Percentiles rank a stretch among this genome's conserved stretches.
Conservation (phyloP, 2,797 vertebrate genomes). For the Hippocampus kuda region DNA sequence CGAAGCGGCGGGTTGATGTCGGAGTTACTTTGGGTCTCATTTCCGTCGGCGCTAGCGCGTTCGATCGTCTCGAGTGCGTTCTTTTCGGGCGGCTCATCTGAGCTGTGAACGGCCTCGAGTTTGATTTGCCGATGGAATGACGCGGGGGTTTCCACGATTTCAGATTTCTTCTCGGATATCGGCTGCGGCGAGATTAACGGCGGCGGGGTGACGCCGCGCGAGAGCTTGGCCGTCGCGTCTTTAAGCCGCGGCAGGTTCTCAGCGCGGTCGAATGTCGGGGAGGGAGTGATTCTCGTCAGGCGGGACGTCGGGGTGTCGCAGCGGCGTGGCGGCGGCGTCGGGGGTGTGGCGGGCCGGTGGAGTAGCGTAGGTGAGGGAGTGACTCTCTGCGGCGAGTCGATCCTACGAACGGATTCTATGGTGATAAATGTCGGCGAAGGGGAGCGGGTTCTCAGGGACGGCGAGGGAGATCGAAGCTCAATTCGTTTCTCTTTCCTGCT, state of each 20-base stretch:
- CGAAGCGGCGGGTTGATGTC: slow-evolving; percentile 16
- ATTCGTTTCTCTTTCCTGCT: slow-evolving; percentile 54
- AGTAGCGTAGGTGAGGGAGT: slow-evolving; percentile 58
- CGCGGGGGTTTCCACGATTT: slow-evolving; percentile 75
- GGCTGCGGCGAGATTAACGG: slow-evolving; percentile 50
- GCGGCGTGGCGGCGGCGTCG: slow-evolving; percentile 62
- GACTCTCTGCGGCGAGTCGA: slow-evolving; percentile 66
- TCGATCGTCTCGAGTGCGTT: slow-evolving; percentile 12
- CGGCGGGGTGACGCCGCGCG: slow-evolving; percentile 63
- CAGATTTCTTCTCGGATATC: slow-evolving; percentile 71
- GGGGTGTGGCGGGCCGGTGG: slow-evolving; percentile 59
- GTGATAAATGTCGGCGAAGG: slow-evolving; percentile 83
- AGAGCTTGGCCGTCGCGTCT: slow-evolving; percentile 78
- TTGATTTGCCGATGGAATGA: slow-evolving; percentile 79
- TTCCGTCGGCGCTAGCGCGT: neutral
- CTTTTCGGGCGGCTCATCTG: neutral
- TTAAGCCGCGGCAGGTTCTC: slow-evolving; percentile 79
- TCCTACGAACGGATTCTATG: slow-evolving; percentile 74
- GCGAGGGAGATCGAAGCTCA: slow-evolving; percentile 62
- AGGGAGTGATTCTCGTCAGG: slow-evolving; percentile 63
- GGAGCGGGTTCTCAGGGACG: slow-evolving; percentile 67
- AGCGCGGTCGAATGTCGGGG: slow-evolving; percentile 69
- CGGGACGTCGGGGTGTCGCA: slow-evolving; percentile 63
- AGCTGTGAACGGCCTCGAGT: slow-evolving; percentile 50
- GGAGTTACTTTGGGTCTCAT: slow-evolving; percentile 18